phyloP scores from a whole-genome alignment of 2,113 vertebrate genomes.

The Sminthopsis crassicaudata region DNA sequence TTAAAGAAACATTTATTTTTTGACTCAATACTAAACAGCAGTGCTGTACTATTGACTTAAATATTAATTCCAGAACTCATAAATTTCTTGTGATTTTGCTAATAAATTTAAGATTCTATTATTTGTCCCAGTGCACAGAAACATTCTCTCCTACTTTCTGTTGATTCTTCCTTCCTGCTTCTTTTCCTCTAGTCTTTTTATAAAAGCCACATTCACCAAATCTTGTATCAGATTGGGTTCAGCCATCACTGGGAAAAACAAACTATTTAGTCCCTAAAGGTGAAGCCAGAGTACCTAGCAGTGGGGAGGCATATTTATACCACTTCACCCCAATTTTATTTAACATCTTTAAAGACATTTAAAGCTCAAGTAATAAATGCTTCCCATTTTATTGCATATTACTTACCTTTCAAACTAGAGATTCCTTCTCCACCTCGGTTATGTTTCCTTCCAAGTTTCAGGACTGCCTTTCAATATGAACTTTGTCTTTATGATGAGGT shows the following conservation, averaged over 20 bases:
- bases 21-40: not conserved
- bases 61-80: not conserved
- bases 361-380: not conserved
- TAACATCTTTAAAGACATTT: not conserved
- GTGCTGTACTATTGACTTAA: not conserved
- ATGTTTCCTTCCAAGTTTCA: not conserved
- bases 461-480: conserved; percentile 65
- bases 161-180: not conserved
- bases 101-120: not conserved
- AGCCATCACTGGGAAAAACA: not conserved
- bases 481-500: conserved; percentile 77
- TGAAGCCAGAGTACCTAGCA: not conserved
- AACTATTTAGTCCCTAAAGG: not conserved
- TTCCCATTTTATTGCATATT: not conserved
- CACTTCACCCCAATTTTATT: conserved; percentile 1
- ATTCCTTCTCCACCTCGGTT: conserved; percentile 41
- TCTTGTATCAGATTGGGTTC: not conserved
- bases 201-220: not conserved
- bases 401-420: conserved; percentile 74
- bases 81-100: not conserved
- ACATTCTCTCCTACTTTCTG: not conserved
- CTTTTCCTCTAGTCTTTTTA: not conserved
- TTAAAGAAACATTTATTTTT: not conserved
- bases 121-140: not conserved
- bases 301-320: not conserved